phyloP scores from a whole-genome alignment of 2,888 invertebrate genomes.

The Brachycybe producta region DNA sequence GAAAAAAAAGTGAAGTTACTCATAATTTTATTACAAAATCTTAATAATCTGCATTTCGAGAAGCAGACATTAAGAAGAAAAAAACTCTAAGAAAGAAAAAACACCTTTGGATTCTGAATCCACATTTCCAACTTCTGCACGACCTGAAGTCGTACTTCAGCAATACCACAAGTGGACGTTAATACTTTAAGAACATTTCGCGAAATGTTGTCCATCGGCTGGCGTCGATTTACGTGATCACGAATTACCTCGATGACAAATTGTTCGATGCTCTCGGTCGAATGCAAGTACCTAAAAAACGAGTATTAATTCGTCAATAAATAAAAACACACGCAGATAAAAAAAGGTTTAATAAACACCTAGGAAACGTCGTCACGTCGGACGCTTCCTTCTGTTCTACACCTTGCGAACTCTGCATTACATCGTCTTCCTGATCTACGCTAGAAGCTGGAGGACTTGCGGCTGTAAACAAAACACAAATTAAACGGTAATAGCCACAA shows the following conservation, averaged over 20 bases:
- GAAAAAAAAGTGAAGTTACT: not conserved
- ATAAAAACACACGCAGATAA: slow-evolving; percentile 26
- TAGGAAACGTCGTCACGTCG: slow-evolving; percentile 5
- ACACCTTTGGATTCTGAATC: slow-evolving; percentile 76
- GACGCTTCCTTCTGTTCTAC: slow-evolving; percentile 11
- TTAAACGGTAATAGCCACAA: not conserved
- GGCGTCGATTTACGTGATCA: slow-evolving; percentile 71
- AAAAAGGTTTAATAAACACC: slow-evolving; percentile 6
- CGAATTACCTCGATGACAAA: slow-evolving; percentile 73
- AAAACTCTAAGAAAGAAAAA: not conserved
- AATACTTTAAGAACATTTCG: slow-evolving; percentile 76
- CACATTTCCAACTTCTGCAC: slow-evolving; percentile 76
- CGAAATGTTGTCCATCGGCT: slow-evolving; percentile 62
- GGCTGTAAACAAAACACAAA: slow-evolving; percentile 7
- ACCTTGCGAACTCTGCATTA: slow-evolving; percentile 13
- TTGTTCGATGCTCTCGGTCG: slow-evolving; percentile 57
- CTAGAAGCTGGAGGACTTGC: slow-evolving; percentile 14
- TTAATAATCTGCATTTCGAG: not conserved
- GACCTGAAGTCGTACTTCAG: slow-evolving; percentile 66
- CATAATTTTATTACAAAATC: not conserved
- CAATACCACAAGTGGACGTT: slow-evolving; percentile 70
- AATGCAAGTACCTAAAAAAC: slow-evolving; percentile 44
- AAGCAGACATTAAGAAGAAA: not conserved
- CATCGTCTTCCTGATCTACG: slow-evolving; percentile 17
- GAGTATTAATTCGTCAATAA: not conserved